Conservation (phyloP, 2,888 invertebrate genomes). For the Rhorus exstirpatorius region DNA sequence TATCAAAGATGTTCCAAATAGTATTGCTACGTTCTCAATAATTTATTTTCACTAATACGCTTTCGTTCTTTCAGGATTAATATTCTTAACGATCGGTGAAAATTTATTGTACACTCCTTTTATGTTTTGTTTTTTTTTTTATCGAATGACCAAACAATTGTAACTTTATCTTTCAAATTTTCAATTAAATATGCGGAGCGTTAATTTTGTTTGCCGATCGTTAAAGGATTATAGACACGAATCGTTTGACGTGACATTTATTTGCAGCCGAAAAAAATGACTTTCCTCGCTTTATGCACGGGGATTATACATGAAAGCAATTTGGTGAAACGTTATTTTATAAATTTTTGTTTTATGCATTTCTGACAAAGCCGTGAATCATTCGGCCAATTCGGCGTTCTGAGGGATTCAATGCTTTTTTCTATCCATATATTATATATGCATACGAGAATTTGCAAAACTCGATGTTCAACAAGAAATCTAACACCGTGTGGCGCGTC, state of each 20-base stretch:
- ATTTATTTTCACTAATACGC: not conserved
- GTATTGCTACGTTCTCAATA: slow-evolving; percentile 51
- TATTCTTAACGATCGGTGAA: slow-evolving; percentile 10
- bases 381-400: slow-evolving; percentile 14
- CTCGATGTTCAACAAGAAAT: slow-evolving; percentile 68
- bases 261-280: slow-evolving; percentile 23
- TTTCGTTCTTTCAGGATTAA: slow-evolving; percentile 22
- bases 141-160: too few species aligned
- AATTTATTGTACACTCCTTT: not conserved
- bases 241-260: not conserved
- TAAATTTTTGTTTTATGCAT: not conserved
- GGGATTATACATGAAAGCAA: not conserved
- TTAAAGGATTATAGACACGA: not conserved
- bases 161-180: not conserved
- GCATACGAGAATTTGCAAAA: slow-evolving; percentile 47
- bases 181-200: too few species aligned
- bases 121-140: too few species aligned
- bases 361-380: slow-evolving; percentile 19
- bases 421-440: too few species aligned
- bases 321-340: not conserved
- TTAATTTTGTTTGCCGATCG: slow-evolving; percentile 3
- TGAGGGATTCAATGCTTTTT: slow-evolving; percentile 33
- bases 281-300: slow-evolving; percentile 20
- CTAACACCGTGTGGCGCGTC: slow-evolving; percentile 56
- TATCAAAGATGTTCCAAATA: slow-evolving; percentile 57